Evolutionary conservation across 1,140 invertebrate genomes (phyloP).

Genomic region (Parasteatoda tepidariorum): DNA sequence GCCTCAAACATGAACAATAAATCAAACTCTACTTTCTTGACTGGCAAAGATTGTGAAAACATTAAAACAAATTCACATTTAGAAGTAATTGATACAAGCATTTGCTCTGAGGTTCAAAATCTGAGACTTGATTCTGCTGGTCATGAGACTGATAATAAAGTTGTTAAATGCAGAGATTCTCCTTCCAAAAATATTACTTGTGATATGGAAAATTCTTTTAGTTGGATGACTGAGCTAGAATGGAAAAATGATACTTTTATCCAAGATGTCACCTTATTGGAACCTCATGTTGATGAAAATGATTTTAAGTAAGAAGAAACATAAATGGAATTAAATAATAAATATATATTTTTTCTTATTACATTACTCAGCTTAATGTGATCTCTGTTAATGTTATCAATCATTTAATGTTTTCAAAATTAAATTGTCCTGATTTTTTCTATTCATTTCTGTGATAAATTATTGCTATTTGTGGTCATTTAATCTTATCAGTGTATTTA

Average conservation of each 20-base stretch:
- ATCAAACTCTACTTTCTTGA: neutral
- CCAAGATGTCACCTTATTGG: neutral
- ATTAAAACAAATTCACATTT: neutral
- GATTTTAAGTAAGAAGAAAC: neutral
- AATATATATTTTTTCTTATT: neutral
- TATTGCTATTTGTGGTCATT: too few species aligned
- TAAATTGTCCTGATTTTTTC: too few species aligned
- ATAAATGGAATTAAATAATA: neutral
- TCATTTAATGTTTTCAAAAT: neutral
- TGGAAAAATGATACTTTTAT: conserved; percentile 17
- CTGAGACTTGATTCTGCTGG: neutral
- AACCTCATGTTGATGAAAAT: neutral
- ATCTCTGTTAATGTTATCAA: neutral
- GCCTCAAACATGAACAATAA: neutral
- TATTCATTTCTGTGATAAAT: neutral
- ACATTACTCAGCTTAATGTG: neutral
- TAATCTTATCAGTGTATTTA: too few species aligned
- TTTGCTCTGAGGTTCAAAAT: conserved; percentile 14
- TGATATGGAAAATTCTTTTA: neutral
- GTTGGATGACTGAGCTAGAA: conserved; percentile 21
- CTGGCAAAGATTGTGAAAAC: neutral
- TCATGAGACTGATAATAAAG: neutral
- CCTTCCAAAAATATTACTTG: neutral
- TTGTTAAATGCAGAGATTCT: neutral
- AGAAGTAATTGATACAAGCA: neutral